phyloP scores from a whole-genome alignment of 23 tunicate genomes.

The Trididemnum miniatum region DNA sequence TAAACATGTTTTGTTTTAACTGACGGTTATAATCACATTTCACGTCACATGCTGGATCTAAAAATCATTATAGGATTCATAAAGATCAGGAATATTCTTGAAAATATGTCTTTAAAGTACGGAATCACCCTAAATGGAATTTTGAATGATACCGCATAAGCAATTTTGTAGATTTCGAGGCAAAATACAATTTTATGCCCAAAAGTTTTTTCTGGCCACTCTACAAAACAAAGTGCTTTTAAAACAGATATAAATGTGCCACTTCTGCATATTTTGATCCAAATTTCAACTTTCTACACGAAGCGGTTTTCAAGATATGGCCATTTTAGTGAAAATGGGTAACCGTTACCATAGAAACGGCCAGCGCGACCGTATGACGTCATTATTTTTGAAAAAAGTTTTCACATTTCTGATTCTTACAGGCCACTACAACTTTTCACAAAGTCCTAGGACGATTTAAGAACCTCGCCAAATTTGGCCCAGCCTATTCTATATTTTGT shows the following conservation, averaged over 20 bases:
- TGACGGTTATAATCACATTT: not conserved
- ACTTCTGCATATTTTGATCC: conserved; percentile 3
- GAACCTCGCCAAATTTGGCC: not conserved
- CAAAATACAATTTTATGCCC: not conserved
- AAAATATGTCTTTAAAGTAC: not conserved
- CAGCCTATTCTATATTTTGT: not conserved
- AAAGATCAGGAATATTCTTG: not conserved
- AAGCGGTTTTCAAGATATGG: conserved; percentile 9
- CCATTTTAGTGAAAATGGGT: conserved; percentile 11
- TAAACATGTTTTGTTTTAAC: not conserved
- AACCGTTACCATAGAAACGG: conserved; percentile 14
- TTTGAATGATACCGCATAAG: not conserved
- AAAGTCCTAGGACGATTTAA: too few species aligned
- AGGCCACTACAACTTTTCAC: not conserved
- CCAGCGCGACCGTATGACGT: conserved; percentile 18
- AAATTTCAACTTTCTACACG: not conserved
- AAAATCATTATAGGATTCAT: not conserved
- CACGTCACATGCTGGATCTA: not conserved
- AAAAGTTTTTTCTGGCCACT: not conserved
- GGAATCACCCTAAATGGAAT: not conserved
- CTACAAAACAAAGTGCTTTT: conserved; percentile 2
- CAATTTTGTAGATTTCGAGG: not conserved
- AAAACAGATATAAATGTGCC: not conserved
- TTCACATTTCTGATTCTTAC: not conserved
- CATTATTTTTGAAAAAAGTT: conserved; percentile 1